phyloP scores from a whole-genome alignment of 2,113 vertebrate genomes.

The Psammodynastes pulverulentus region DNA sequence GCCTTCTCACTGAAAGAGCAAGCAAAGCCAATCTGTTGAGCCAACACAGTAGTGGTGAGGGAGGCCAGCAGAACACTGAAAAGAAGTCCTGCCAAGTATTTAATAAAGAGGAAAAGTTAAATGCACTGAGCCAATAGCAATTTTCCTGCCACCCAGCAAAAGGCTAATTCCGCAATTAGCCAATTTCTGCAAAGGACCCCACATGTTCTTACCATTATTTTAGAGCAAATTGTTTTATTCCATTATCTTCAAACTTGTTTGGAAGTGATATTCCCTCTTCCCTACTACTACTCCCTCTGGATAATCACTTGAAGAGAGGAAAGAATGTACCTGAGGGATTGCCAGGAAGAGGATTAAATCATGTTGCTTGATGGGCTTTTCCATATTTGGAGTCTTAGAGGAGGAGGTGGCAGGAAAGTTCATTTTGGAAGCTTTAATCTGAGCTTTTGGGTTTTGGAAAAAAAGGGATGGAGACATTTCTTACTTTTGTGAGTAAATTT shows the following conservation, averaged over 20 bases:
- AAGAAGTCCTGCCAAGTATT: not conserved
- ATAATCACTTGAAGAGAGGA: not conserved
- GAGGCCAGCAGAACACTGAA: not conserved
- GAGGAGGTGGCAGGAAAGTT: not conserved
- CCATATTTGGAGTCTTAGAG: not conserved
- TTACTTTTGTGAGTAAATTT: not conserved
- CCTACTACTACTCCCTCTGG: not conserved
- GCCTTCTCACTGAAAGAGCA: not conserved
- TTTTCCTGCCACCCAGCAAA: not conserved
- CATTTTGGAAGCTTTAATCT: not conserved
- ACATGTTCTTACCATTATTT: conserved; percentile 4
- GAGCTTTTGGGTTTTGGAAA: not conserved
- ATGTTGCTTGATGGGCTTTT: conserved; percentile 6
- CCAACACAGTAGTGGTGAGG: not conserved
- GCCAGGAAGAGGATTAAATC: not conserved
- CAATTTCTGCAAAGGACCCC: conserved; percentile 1
- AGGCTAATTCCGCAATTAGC: not conserved
- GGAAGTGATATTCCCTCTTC: not conserved
- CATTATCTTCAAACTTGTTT: conserved; percentile 2
- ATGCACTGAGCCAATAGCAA: not conserved
- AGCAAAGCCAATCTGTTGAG: not conserved
- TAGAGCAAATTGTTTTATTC: not conserved
- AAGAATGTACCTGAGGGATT: not conserved
- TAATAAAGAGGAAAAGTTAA: not conserved
- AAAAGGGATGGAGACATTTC: not conserved